Evolutionary conservation across 2,113 vertebrate species (phyloP).

Genomic region (Laticauda colubrina): DNA sequence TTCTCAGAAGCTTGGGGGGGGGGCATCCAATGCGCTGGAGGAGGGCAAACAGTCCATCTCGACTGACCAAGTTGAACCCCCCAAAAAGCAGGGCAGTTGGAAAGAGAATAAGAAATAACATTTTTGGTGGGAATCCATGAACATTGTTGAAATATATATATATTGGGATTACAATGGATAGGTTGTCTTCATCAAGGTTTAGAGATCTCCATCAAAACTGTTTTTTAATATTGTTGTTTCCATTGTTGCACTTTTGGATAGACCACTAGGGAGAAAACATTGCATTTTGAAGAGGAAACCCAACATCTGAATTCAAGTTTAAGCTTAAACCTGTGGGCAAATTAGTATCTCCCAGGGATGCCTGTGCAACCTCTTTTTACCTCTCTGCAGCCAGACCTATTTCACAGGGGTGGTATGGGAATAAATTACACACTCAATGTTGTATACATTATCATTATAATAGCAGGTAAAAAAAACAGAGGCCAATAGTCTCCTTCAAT

Average conservation of each 20-base stretch:
- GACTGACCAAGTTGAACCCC: too few relatives aligned
- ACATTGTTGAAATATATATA: neutral
- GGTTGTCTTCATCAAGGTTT: neutral
- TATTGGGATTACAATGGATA: neutral
- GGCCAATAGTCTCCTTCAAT: neutral
- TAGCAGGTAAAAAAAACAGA: neutral
- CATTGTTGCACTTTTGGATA: neutral
- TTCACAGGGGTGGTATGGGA: neutral
- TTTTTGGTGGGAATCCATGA: neutral
- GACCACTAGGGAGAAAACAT: neutral
- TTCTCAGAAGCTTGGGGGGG: too few relatives aligned
- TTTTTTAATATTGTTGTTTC: neutral
- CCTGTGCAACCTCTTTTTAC: neutral
- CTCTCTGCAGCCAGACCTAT: neutral
- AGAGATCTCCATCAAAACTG: neutral
- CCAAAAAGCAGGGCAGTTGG: neutral
- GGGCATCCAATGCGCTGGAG: too few relatives aligned
- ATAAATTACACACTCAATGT: neutral
- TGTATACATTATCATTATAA: neutral
- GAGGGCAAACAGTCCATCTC: too few relatives aligned
- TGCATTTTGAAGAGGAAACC: neutral
- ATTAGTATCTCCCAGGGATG: neutral
- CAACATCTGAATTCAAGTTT: neutral
- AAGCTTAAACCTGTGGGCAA: neutral
- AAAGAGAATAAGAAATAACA: neutral